Evolutionary conservation across 1,140 invertebrate species (phyloP).

Genomic region (Semibalanus balanoides): DNA sequence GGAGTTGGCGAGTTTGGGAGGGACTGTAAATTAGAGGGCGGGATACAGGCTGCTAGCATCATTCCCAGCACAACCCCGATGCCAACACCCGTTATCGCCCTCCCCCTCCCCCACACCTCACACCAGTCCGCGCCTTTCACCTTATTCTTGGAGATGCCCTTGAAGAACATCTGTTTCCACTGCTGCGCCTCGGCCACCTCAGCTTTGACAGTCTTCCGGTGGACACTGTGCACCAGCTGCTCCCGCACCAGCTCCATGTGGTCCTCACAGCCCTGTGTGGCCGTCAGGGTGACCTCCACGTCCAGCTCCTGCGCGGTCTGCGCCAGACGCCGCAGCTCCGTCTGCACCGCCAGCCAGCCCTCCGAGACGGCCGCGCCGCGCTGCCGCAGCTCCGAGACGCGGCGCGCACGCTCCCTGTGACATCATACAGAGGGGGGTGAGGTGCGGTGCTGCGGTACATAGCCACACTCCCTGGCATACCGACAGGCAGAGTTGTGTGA

Average conservation of each 20-base stretch:
- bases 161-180: constrained; percentile 2
- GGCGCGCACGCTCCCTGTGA: not conserved
- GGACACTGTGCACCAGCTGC: not conserved
- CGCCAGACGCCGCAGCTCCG: not conserved
- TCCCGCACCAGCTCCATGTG: not conserved
- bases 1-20: no score
- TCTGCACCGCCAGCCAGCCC: not conserved
- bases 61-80: no score
- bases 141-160: not conserved
- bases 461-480: no score
- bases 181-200: not conserved
- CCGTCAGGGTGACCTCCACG: not conserved
- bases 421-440: no score
- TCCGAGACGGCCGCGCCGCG: not conserved
- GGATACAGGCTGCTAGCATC: no score
- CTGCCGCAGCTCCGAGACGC: not conserved
- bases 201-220: not conserved
- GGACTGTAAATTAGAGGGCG: no score
- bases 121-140: not conserved
- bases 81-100: no score
- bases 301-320: not conserved
- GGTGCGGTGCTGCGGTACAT: no score
- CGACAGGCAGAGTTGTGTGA: no score
- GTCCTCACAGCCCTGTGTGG: not conserved
- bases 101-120: no score